Base-by-base conservation (phyloP, 2,888 invertebrate genomes). In the Brachycybe producta region DNA sequence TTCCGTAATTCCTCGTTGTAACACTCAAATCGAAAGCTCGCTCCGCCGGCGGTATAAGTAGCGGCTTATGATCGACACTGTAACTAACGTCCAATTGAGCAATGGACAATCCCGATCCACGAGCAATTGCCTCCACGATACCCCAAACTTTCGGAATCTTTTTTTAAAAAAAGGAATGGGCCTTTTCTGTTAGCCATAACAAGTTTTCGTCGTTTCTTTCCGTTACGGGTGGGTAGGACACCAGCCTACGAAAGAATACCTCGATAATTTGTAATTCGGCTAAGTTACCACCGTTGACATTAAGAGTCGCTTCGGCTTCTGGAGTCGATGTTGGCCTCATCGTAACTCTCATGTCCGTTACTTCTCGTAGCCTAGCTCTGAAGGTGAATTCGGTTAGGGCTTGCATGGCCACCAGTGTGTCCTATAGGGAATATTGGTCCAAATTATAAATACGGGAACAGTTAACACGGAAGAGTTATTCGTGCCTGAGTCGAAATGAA, bases 71-170 rank as follows among this genome's bases (percentile, higher is more conserved):
- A 53, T 64, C 64, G 5, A 64, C 61, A 30, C 61, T 62, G 53
- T 61, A 65, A 19, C 57, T 56, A 35, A 62, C 60, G 17, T 66
- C 65, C 55, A 70, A 57, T 60, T 70, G 70, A 35, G 70, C 62
- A 34, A 71, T 56, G 1, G 70, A 67, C 46, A 70, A 60, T 2
- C 71, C 72, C 13, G 66, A 65, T 34, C 71, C 72, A 53, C 63
- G 60, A 5, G 67, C 67, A 13, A 59, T 57, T 5, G 67, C 62
- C 49, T 64, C 61, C 1, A 69, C 62, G 54, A 65, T 66, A n/a
- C 71, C 71, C 62, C 64, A 71, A 4, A 69, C 67, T 26, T 47
- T 47, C 24, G 51, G 41, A 26, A 51, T 30, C 46, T 51, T 17
- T 2, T n/a, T n/a, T 8, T 8, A 45, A 34, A 5, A 5, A 3